Conservation (phyloP, 2,113 vertebrate species). For the Calyptommatus sinebrachiatus region DNA sequence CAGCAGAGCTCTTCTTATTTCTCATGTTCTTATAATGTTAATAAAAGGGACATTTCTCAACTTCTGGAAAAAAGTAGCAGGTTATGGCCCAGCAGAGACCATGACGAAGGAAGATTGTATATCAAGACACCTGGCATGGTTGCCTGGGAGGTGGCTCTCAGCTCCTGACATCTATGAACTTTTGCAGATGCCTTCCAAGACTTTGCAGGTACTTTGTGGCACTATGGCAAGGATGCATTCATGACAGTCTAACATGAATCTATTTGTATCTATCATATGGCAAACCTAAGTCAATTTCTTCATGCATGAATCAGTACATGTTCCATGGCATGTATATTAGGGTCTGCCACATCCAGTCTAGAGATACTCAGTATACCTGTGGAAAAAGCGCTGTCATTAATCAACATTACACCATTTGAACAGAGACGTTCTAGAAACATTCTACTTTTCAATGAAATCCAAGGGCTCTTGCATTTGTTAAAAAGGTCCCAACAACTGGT, state of each 20-base stretch:
- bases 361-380: neutral
- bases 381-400: neutral
- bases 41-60: neutral
- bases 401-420: neutral
- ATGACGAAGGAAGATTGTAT: slow-evolving; percentile 19
- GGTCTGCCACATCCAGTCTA: too few relatives aligned
- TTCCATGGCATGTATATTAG: too few relatives aligned
- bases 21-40: neutral
- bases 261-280: neutral
- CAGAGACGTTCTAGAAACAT: neutral
- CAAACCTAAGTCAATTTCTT: neutral
- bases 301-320: neutral
- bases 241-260: too few relatives aligned
- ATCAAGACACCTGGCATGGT: too few relatives aligned
- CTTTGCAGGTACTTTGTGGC: too few relatives aligned
- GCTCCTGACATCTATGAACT: too few relatives aligned
- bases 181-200: too few relatives aligned
- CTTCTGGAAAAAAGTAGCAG: slow-evolving; percentile 7
- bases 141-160: too few relatives aligned
- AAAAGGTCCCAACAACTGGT: neutral
- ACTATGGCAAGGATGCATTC: too few relatives aligned
- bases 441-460: too few relatives aligned
- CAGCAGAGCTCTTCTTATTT: too few relatives aligned
- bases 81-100: neutral
- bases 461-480: neutral